Evolutionary conservation across 2,113 vertebrate genomes (phyloP), one percentile per base, ranked within the genome.

Genomic region (Phyllostomus hastatus): DNA sequence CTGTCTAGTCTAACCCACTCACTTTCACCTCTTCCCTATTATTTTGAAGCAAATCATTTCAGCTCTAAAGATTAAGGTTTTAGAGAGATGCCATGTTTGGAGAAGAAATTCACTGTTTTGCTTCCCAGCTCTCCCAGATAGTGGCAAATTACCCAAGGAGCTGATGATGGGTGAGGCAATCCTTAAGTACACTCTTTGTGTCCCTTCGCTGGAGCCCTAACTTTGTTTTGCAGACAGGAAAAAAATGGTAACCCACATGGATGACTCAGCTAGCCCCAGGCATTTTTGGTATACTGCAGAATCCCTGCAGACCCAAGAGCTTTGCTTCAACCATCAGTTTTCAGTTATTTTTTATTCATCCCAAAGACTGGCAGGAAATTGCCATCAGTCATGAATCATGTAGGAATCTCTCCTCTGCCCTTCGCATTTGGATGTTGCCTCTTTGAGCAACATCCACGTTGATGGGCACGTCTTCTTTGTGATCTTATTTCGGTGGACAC

Each of bases 281-380:
- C 50, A 72, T 76, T 24, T 61, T 33, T 90, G 35, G 19, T 66
- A n/a, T 87, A 70, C 8, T 64, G 75, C 35, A 66, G 82, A 76
- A 72, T 83, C 57, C 15, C 41, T 15, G 31, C 9, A 90, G 52
- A 43, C 52, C 15, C 43, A 16, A 85, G 19, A 26, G 50, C 59
- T 82, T 69, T 91, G 54, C 78, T 48, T 76, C 4, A 12, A 43
- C 33, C 17, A 22, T 31, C 28, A 7, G 22, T 54, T 79, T 82
- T 91, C 64, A 84, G 35, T 87, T 91, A 20, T 24, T 43, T 95
- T 93, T 70, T 24, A 54, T 48, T 81, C 43, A 22, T 70, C 50
- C 50, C 33, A 33, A n/a, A 70, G 67, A 33, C 59, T 7, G 43
- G 79, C 93, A 76, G 91, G 78, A 96, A 89, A 81, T 48, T 89